Evolutionary conservation across 2,113 vertebrate species (phyloP).

Genomic region (Lepidothrix coronata): DNA sequence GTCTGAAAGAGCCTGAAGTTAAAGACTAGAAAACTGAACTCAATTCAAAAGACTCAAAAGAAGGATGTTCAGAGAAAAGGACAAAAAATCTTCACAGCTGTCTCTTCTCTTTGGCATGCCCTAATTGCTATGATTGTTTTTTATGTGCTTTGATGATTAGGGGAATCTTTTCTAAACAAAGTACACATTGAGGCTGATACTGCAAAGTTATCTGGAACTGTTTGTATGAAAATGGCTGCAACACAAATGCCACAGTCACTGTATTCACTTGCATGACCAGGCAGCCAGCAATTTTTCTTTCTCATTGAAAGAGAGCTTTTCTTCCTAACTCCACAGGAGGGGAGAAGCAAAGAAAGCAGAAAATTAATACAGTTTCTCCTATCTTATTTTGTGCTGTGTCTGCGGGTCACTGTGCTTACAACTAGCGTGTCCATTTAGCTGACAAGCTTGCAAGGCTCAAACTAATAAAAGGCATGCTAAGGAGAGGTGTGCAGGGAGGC

Average conservation of each 20-base stretch:
- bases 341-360: background rate
- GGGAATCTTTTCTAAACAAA: conserved; percentile 20
- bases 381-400: background rate
- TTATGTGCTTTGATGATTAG: conserved; percentile 22
- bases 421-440: background rate
- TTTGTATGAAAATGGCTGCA: conserved; percentile 11
- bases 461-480: background rate
- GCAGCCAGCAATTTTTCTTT: background rate
- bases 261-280: background rate
- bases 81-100: conserved; percentile 33
- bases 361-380: background rate
- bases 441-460: background rate
- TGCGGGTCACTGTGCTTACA: background rate
- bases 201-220: conserved; percentile 14
- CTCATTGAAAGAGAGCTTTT: background rate
- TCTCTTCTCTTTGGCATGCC: conserved; percentile 30
- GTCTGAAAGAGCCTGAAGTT: background rate
- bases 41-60: background rate
- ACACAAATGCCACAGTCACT: background rate
- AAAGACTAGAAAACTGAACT: conserved; percentile 2
- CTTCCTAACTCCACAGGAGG: background rate
- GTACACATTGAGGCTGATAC: conserved; percentile 25
- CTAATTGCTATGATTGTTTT: conserved; percentile 32
- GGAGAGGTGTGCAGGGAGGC: background rate
- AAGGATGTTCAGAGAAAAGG: conserved; percentile 13